Conservation (phyloP, 2,888 invertebrate species). For the Ophion obscuratus region DNA sequence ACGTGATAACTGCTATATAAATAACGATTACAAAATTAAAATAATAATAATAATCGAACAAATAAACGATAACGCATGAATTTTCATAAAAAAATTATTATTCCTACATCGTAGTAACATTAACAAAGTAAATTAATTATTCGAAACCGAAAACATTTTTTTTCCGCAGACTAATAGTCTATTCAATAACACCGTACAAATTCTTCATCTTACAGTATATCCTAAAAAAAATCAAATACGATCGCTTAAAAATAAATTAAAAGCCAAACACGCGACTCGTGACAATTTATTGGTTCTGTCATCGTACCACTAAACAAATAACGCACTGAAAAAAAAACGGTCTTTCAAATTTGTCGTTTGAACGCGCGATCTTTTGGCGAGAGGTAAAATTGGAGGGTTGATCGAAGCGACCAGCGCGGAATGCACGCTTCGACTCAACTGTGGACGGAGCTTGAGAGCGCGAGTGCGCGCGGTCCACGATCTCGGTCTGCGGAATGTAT, state of each 20-base stretch:
- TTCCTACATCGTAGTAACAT: background rate
- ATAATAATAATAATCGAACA: background rate
- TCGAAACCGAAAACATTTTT: background rate
- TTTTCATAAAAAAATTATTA: background rate
- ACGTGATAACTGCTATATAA: background rate
- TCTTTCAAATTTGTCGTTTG: background rate
- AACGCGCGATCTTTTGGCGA: constrained; percentile 19
- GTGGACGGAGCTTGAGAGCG: constrained; percentile 41
- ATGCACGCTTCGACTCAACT: constrained; percentile 57
- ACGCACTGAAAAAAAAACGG: background rate
- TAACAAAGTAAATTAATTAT: background rate
- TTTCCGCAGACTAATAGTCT: no score
- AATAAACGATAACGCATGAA: background rate
- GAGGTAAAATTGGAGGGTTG: constrained; percentile 39
- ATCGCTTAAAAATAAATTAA: background rate
- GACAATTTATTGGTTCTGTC: background rate
- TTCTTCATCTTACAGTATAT: background rate
- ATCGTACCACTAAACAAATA: background rate
- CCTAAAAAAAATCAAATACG: background rate
- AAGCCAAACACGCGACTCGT: background rate
- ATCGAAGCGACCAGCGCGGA: constrained; percentile 60
- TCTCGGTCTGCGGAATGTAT: constrained; percentile 29
- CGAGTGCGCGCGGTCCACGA: constrained; percentile 49
- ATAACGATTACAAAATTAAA: background rate
- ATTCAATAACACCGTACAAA: background rate